Evolutionary conservation across 2,797 vertebrate genomes (phyloP).

Genomic region (Gadopsis marmoratus): DNA sequence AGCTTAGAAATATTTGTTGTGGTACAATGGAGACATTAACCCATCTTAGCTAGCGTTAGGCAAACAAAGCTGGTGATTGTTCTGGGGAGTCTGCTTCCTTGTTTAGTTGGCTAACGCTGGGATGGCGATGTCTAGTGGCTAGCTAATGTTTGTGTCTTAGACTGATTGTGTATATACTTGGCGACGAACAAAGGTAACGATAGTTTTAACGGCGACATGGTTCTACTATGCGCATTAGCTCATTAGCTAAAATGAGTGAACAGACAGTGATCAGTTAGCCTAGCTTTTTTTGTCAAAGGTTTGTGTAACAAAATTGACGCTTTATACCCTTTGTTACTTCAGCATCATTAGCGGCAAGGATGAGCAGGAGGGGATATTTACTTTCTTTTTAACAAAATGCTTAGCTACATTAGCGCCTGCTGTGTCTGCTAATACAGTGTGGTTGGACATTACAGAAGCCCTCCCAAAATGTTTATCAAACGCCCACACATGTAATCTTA

Average conservation of each 20-base stretch:
- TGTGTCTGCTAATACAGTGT: constrained; percentile 2
- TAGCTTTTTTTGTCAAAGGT: neutral
- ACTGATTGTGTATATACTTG: neutral
- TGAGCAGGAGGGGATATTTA: neutral
- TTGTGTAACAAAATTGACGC: neutral
- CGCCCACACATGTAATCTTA: neutral
- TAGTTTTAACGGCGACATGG: neutral
- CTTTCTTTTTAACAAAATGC: neutral
- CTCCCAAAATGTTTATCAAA: neutral
- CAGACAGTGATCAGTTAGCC: neutral
- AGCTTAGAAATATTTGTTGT: constrained; percentile 69
- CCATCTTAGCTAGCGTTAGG: constrained; percentile 50
- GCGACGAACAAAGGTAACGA: neutral
- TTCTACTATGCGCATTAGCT: constrained; percentile 10
- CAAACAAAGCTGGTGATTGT: neutral
- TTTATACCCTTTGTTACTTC: neutral
- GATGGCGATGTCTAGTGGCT: accelerated
- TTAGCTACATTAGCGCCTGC: neutral
- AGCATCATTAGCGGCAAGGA: neutral
- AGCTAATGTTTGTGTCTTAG: neutral
- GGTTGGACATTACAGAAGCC: neutral
- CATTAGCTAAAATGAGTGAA: constrained; percentile 29
- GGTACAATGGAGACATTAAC: constrained; percentile 31
- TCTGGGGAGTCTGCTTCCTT: neutral
- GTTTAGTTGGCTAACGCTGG: neutral